Conservation (phyloP, 2,113 vertebrate species). For the Porphyrio hochstetteri region DNA sequence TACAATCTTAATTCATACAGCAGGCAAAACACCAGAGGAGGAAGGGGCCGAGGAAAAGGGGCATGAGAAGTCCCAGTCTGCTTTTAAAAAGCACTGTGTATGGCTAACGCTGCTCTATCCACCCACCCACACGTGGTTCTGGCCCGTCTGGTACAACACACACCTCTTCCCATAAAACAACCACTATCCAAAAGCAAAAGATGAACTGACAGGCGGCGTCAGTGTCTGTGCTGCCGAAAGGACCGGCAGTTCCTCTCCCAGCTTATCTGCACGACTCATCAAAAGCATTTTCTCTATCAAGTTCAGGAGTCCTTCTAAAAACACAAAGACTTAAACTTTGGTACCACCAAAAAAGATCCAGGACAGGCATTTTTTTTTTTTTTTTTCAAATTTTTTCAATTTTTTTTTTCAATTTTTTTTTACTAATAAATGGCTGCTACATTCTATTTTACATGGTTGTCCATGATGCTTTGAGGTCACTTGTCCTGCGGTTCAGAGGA, state of each 20-base stretch:
- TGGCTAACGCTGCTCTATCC: conserved; percentile 52
- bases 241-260: not conserved
- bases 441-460: conserved; percentile 79
- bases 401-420: conserved; percentile 63
- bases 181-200: conserved; percentile 55
- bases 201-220: conserved; percentile 14
- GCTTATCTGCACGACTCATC: conserved; percentile 18
- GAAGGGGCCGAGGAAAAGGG: conserved; percentile 7
- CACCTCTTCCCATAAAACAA: conserved; percentile 32
- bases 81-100: conserved; percentile 69
- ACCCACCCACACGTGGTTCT: not conserved
- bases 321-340: conserved; percentile 80
- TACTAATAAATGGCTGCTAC: conserved; percentile 74
- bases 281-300: conserved; percentile 58
- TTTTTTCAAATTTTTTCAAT: not conserved
- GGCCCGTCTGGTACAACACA: conserved; percentile 9
- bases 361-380: conserved; percentile 69
- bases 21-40: conserved; percentile 80
- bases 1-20: conserved; percentile 84
- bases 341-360: conserved; percentile 78
- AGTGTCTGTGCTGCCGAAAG: not conserved
- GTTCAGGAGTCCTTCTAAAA: conserved; percentile 71
- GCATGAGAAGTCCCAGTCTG: conserved; percentile 56
- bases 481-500: conserved; percentile 73
- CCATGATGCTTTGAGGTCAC: conserved; percentile 79